Percentiles rank a stretch among this genome's conserved stretches.
Conservation (phyloP, 1,140 invertebrate species). For the Megalonaias nervosa region DNA sequence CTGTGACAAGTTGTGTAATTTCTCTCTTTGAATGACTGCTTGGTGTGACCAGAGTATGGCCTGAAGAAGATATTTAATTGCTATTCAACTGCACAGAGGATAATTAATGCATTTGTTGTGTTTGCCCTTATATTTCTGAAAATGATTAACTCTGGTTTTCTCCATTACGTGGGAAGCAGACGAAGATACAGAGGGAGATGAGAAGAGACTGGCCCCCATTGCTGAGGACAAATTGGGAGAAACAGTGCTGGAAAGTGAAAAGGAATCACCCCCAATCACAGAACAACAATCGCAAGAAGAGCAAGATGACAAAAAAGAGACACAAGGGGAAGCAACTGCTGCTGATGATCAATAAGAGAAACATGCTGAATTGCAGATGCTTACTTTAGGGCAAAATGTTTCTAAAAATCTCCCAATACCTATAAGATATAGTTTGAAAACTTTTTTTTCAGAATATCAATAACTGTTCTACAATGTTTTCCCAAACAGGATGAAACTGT, state of each 20-base stretch:
- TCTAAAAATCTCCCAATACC: no score
- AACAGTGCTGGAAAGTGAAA: constrained; percentile 12
- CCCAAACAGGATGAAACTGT: no score
- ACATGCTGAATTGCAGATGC: background rate
- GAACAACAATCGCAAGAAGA: background rate
- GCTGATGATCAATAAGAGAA: background rate
- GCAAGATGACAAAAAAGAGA: constrained; percentile 15
- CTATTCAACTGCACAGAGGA: background rate
- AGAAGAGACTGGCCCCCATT: constrained; percentile 25
- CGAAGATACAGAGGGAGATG: background rate
- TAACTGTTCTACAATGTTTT: no score
- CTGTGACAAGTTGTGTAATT: no score
- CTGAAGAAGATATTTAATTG: background rate
- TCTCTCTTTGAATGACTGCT: no score
- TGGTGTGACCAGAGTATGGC: background rate
- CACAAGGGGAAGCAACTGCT: constrained; percentile 14
- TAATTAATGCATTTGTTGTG: background rate
- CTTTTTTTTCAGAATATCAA: no score
- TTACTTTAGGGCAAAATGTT: background rate
- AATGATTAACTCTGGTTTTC: background rate
- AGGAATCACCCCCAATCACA: background rate
- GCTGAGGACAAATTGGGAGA: constrained; percentile 30
- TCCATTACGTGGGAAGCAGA: background rate
- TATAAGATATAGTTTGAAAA: no score
- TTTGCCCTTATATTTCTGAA: background rate